These are phyloP conservation scores for Hirtodrosophila confusa DNA, from an alignment of 2,888 invertebrate species.

Conservation along the genomic window DNA sequence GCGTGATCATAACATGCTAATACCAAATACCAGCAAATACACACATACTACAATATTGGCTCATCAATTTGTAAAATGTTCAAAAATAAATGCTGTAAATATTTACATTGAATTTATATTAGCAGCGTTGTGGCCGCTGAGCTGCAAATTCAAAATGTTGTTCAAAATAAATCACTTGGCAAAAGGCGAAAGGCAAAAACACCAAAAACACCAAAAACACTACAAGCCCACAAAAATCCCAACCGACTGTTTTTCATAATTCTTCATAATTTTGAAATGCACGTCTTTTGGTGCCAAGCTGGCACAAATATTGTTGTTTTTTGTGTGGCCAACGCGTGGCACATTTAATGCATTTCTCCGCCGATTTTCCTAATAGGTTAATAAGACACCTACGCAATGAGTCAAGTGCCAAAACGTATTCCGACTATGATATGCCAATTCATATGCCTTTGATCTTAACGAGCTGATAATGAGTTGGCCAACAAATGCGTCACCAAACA, in stretches of 20 bases:
- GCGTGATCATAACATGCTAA: conserved; percentile 41
- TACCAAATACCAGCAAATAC: conserved; percentile 1
- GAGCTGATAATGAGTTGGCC: conserved; percentile 31
- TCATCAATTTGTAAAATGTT: conserved; percentile 51
- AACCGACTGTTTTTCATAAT: conserved; percentile 36
- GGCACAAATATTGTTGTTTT: neutral
- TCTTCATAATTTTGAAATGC: conserved; percentile 15
- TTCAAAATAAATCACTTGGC: conserved; percentile 47
- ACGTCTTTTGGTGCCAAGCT: neutral
- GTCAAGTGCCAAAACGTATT: conserved; percentile 8
- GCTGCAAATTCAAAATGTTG: conserved; percentile 20
- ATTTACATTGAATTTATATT: conserved; percentile 66
- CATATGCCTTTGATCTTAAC: conserved; percentile 26
- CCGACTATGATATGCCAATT: neutral
- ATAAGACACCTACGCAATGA: conserved; percentile 30
- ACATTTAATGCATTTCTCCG: conserved; percentile 17
- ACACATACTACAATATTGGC: conserved; percentile 7
- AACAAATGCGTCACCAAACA: neutral
- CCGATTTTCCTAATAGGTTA: conserved; percentile 23
- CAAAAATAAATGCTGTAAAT: conserved; percentile 72
- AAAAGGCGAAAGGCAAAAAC: conserved; percentile 23
- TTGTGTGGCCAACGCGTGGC: conserved; percentile 15
- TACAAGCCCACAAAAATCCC: conserved; percentile 13
- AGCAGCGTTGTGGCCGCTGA: conserved; percentile 7
- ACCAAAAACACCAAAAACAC: too few species aligned